Base-by-base conservation (phyloP, 2,888 invertebrate genomes). In the Crepidodera aurea region DNA sequence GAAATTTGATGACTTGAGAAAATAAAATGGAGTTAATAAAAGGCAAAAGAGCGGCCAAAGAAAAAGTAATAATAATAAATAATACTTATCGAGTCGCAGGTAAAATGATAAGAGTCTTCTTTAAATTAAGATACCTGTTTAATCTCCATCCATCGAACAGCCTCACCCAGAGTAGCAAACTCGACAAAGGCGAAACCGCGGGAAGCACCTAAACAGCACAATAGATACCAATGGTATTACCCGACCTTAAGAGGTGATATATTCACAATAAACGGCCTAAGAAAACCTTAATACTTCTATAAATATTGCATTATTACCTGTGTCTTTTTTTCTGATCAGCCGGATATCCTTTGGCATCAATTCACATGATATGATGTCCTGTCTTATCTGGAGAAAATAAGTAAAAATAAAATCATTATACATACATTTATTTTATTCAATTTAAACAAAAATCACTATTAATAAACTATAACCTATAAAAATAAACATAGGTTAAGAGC, bases 111-210 rank as follows among this genome's bases (percentile, higher is more conserved):
- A 58, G 57, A 71, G 60, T 74, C 74, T 74, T 75, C 73, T 73
- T 70, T 74, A 75, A 75, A 70, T 72, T 79, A 79, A 81, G 81
- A 80, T 88, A 92, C 92, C 90, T 94, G 91, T 86, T 92, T 93
- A 84, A 88, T 86, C 82, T 94, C 93, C 92, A 95, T 94, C 93
- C 94, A 94, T 81, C 88, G 88, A 81, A 88, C 88, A 79, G 95
- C 94, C 85, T 94, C 93, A 82, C 88, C 88, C 82, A 91, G 87
- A 82, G 90, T 90, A 83, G 89, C 87, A 89, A 96, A 96, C 88
- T 96, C 95, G 86, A 95, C 92, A 88, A 93, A 93, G 82, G 91
- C 93, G 87, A 93, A 92, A 80, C 92, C 92, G 81, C 92, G 87
- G 83, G 92, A 92, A 83, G 90, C 88, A 88, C 94, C 94, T 93